Conservation (phyloP, 2,113 vertebrate genomes). For the Vicugna pacos region DNA sequence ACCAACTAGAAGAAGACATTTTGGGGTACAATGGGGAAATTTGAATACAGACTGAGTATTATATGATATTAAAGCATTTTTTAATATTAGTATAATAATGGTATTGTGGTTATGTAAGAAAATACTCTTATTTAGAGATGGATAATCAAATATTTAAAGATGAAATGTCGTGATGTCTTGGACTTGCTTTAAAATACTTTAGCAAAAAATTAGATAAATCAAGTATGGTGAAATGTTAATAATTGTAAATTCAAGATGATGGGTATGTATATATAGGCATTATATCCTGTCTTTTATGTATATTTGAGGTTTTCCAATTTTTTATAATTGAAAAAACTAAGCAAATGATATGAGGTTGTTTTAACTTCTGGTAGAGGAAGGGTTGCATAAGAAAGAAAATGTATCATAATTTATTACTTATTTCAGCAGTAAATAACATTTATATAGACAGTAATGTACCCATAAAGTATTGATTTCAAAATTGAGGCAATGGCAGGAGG, state of each 20-base stretch:
- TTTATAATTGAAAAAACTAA: constrained; percentile 3
- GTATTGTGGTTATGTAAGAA: background rate
- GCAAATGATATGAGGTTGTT: background rate
- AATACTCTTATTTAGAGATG: constrained; percentile 12
- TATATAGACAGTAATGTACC: background rate
- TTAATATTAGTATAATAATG: background rate
- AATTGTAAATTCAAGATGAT: constrained; percentile 27
- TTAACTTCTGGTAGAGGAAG: background rate
- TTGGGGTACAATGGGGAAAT: background rate
- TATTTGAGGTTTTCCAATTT: constrained; percentile 40
- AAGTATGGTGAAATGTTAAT: constrained; percentile 31
- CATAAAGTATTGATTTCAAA: constrained; percentile 43
- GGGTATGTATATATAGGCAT: background rate
- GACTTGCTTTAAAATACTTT: constrained; percentile 25
- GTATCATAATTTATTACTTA: background rate
- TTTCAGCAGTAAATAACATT: constrained; percentile 36
- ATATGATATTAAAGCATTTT: constrained; percentile 29
- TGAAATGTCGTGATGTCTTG: constrained; percentile 40
- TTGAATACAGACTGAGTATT: background rate
- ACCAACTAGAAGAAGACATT: constrained; percentile 4
- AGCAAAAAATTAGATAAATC: background rate
- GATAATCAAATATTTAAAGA: constrained; percentile 9
- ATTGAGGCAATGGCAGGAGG: background rate
- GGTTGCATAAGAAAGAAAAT: constrained; percentile 32
- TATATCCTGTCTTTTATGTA: background rate